Percentiles rank a stretch among this genome's conserved stretches.
These are phyloP conservation scores for Hormaphis cornu DNA, from an alignment of 1,140 invertebrate species.

Conservation along the genomic window DNA sequence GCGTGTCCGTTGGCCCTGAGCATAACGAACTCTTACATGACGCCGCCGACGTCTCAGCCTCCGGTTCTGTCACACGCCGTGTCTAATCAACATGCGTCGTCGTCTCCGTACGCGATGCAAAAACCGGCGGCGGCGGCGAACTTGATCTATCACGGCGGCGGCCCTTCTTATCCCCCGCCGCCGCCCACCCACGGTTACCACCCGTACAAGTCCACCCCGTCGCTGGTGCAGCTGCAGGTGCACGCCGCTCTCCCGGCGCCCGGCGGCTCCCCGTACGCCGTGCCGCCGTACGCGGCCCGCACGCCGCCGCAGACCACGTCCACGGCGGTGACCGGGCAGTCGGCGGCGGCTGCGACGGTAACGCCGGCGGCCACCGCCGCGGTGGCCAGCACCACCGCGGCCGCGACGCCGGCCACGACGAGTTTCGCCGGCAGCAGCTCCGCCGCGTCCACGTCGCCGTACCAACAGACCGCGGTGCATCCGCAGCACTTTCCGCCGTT, in stretches of 20 bases:
- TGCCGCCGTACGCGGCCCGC: too few relatives aligned
- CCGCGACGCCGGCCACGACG: not conserved
- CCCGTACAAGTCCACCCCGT: not conserved
- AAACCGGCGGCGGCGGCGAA: too few relatives aligned
- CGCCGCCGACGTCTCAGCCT: not conserved
- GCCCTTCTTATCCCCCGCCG: not conserved
- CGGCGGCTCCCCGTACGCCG: too few relatives aligned
- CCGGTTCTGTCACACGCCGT: constrained; percentile 11
- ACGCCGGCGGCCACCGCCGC: constrained; percentile 5
- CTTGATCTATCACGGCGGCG: not conserved
- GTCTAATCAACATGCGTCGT: not conserved
- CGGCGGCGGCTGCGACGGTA: too few relatives aligned
- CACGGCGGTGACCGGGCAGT: too few relatives aligned
- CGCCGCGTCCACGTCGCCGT: not conserved
- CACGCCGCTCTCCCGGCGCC: too few relatives aligned
- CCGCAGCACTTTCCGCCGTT: constrained; percentile 27
- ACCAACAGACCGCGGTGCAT: not conserved
- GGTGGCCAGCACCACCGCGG: not conserved
- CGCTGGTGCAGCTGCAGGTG: not conserved
- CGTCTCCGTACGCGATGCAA: constrained; percentile 23
- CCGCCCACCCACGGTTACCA: not conserved
- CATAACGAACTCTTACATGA: constrained; percentile 30
- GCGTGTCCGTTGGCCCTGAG: constrained; percentile 16
- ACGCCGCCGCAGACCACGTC: too few relatives aligned
- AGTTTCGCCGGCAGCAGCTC: not conserved